Conservation (phyloP, 1,140 invertebrate species). For the Drosophila tsacasi region DNA sequence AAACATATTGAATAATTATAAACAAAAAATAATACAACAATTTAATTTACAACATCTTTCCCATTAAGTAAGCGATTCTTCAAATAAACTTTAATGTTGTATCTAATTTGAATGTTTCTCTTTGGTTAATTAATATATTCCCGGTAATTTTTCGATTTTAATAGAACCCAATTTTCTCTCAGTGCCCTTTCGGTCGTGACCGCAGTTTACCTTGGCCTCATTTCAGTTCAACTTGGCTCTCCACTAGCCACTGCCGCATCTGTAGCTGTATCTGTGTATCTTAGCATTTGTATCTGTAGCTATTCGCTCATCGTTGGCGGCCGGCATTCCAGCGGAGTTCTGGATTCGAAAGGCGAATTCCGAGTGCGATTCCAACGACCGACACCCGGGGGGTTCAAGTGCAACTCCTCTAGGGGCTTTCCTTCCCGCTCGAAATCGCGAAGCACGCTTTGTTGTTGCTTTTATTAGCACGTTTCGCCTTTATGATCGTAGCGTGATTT, state of each 20-base stretch:
- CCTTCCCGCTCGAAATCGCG: slow-evolving; percentile 24
- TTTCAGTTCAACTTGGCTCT: slow-evolving; percentile 46
- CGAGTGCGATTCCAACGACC: slow-evolving; percentile 3
- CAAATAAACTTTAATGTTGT: neutral
- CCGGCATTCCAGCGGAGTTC: slow-evolving; percentile 32
- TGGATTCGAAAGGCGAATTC: slow-evolving; percentile 19
- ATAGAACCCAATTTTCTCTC: slow-evolving; percentile 8
- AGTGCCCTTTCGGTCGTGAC: slow-evolving; percentile 20
- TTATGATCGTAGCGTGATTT: slow-evolving; percentile 81
- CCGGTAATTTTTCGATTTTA: rapidly evolving
- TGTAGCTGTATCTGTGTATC: slow-evolving; percentile 12
- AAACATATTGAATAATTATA: too few relatives aligned
- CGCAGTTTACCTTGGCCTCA: slow-evolving; percentile 74
- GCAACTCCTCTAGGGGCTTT: slow-evolving; percentile 38
- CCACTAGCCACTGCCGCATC: slow-evolving; percentile 12
- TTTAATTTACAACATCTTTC: neutral
- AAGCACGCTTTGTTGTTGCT: slow-evolving; percentile 49
- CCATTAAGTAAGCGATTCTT: neutral
- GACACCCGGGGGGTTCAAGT: slow-evolving; percentile 33
- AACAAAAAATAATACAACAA: too few relatives aligned
- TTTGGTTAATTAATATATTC: neutral
- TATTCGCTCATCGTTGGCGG: slow-evolving; percentile 12
- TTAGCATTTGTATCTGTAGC: slow-evolving; percentile 14
- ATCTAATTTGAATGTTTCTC: too few relatives aligned
- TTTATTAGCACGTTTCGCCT: slow-evolving; percentile 79